Base-by-base conservation (phyloP, 2,888 invertebrate species). In the Ennomos quercinarius region DNA sequence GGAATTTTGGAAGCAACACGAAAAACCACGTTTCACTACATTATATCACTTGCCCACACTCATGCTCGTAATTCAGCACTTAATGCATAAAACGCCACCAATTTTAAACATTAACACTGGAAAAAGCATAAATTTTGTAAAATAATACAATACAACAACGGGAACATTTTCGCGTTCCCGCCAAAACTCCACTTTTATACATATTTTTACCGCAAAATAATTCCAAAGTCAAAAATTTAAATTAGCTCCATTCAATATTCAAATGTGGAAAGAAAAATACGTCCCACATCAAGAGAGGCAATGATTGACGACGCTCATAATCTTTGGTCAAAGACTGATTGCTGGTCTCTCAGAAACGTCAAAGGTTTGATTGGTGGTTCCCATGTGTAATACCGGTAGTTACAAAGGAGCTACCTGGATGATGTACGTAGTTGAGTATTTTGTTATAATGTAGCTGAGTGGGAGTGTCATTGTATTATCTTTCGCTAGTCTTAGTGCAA, bases 341-440 rank as follows among this genome's bases (percentile, higher is more conserved):
- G 80, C 85, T 78, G 74, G 76, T 78, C 81, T 84, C 84, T 89
- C 85, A 80, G 83, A 89, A 83, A 87, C 84, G 90, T 91, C 91
- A 89, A 80, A 72, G 43, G 46, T 84, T 84, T 91, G 91, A 92
- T 92, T 88, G 91, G 91, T 91, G 79, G 84, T 86, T 89, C 92
- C 92, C 92, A 89, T 89, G 91, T 91, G 92, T 92, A 92, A 91
- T 87, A 91, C 92, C 81, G 80, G 91, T 89, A 92, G 91, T 84
- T 76, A 84, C 78, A 79, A 76, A 64, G 66, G 73, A 74, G 45
- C 41, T 44, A 76, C 77, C 74, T 82, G 78, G 77, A 80, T 73
- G 71, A 38, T 67, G 61, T 69, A 27, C 27, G 27, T 27, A 6
- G 27, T 5, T 27, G 27, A 27, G 27, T 27, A 27, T 27, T 27